phyloP scores from a whole-genome alignment of 2,888 invertebrate genomes.

The Drosophila neonasuta region DNA sequence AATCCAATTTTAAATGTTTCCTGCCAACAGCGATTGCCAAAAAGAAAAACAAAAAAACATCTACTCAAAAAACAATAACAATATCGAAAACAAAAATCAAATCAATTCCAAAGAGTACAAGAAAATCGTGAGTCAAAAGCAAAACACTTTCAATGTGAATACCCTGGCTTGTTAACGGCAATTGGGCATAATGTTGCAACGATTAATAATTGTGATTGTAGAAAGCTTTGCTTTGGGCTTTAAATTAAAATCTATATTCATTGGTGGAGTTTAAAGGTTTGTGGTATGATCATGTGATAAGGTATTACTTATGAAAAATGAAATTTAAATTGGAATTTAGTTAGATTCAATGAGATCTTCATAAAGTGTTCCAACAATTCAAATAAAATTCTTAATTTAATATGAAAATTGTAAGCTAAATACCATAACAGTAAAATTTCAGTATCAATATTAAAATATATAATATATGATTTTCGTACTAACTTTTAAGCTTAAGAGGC shows the following conservation, averaged over 20 bases:
- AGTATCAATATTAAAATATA: no score
- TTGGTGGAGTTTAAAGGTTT: no score
- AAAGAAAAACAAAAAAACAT: conserved; percentile 25
- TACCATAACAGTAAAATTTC: no score
- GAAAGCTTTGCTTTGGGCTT: not conserved
- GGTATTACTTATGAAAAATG: no score
- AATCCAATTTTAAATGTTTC: conserved; percentile 37
- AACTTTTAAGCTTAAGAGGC: no score
- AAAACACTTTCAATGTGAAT: conserved; percentile 59
- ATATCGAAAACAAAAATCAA: conserved; percentile 23
- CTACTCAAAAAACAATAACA: conserved; percentile 1
- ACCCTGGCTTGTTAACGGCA: conserved; percentile 3
- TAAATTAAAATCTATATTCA: not conserved
- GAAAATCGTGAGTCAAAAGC: conserved; percentile 60
- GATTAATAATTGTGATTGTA: not conserved
- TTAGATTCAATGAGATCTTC: no score
- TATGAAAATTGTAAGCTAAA: no score
- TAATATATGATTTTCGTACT: no score
- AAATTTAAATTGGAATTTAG: no score
- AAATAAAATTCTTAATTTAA: no score
- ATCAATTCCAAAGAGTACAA: conserved; percentile 52
- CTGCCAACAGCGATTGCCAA: conserved; percentile 33
- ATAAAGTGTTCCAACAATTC: no score
- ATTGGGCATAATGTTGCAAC: not conserved
- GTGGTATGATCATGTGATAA: no score